Base-by-base conservation (phyloP, 2,888 invertebrate species). In the Lamellibrachia columna region DNA sequence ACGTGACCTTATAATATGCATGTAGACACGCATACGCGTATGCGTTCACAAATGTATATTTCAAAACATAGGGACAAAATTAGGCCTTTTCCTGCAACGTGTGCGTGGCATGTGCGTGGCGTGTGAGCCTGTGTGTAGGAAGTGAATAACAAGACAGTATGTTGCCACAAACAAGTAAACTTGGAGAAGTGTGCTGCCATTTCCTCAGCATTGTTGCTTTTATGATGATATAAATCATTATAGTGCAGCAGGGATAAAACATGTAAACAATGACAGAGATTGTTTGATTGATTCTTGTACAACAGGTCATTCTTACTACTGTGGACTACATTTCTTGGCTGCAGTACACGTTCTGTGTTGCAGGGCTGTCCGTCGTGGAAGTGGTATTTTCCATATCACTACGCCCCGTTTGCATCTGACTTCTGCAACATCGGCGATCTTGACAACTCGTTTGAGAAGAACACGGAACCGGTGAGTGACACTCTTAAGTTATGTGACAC, bases 351-450 rank as follows among this genome's bases (percentile, higher is more conserved):
- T 22, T 75, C 22, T 75, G 75, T 75, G 53, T 91, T 91, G 52
- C 94, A 97, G 97, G 99, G 99, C 92, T 99, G 99, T 97, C 98
- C 99, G 75, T 99, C 98, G 40, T 99, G 99, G 99, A 98, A 99
- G 97, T 99, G 99, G 99, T 99, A 99, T 97, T 99, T 99, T 97
- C 99, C 99, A 0, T 99, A 99, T 97, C 99, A 99, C 97, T 99
- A 99, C 97, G 99, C 99, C 40, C 99, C 99, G 8, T 99, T 99
- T 97, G 99, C 99, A 4, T 99, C 99, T 0, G 99, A 99, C 97
- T 99, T 99, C 97, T 97, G 98, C 93, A 98, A 99, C 96, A 98
- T 99, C 93, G 97, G 98, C 92, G 98, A 98, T 0, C 97, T 99
- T 58, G 95, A 96, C 91, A 98, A 98, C 1, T 97, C 98, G 96